Evolutionary conservation across 1,140 invertebrate genomes (phyloP), one percentile per base, ranked within the genome.

Genomic region (Leptinotarsa undecemlineata): DNA sequence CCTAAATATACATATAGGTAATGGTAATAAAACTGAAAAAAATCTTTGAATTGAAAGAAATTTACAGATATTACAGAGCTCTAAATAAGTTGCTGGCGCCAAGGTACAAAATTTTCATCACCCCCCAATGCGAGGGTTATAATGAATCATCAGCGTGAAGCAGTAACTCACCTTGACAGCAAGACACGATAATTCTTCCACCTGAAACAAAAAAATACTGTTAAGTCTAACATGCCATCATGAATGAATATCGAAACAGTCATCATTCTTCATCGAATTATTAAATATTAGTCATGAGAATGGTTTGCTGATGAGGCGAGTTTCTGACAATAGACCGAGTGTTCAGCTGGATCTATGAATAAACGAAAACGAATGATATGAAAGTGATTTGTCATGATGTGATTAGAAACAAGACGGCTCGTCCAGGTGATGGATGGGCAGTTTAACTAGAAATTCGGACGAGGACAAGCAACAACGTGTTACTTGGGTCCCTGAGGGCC

Each of bases 391-490:
- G 51, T 57, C 51, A 57, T 57, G 51, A 15, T 57, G 4, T 57
- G 51, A 57, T 57, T 15, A n/a, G n/a, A 57, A 57, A 57, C 51
- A 17, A 57, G 51, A 17, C 51, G 51, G 51, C 14, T 15, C 51
- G 17, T 57, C n/a, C n/a, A 15, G n/a, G 51, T 57, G 51, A 57
- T 57, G 4, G 51, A 57, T 19, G 51, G n/a, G 15, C 51, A 57
- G 15, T 57, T 57, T 17, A 57, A 57, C 51, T 42, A 57, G 17
- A 57, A 57, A 57, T 57, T 57, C 17, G 51, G 51, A 57, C 51
- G 51, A 57, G 51, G 51, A 57, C 51, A 57, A 19, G n/a, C 51
- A 57, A 57, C 51, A 57, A n/a, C 51, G 51, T 57, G 51, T 57
- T 57, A 17, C n/a, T 5, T 6, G n/a, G 17, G 15, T 14, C 15